phyloP scores from a whole-genome alignment of 2,888 invertebrate genomes.

The Dendrolimus pini region DNA sequence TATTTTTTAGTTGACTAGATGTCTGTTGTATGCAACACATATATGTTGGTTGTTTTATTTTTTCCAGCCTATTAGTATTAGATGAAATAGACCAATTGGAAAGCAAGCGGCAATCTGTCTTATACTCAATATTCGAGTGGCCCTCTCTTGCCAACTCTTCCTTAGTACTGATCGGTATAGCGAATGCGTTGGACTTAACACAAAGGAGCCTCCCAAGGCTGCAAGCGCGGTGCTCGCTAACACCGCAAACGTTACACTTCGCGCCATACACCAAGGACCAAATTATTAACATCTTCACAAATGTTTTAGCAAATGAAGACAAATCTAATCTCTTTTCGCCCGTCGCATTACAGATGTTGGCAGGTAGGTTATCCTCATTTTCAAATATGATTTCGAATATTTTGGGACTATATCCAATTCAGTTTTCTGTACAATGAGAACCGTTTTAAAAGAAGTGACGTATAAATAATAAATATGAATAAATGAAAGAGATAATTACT shows the following conservation, averaged over 20 bases:
- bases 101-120: slow-evolving; percentile 87
- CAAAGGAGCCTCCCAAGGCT: slow-evolving; percentile 92
- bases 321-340: slow-evolving; percentile 85
- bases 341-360: slow-evolving; percentile 92
- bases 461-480: too few relatives aligned
- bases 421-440: too few relatives aligned
- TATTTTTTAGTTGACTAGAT: too few relatives aligned
- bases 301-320: slow-evolving; percentile 83
- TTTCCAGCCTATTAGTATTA: slow-evolving; percentile 84
- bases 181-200: slow-evolving; percentile 96
- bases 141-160: slow-evolving; percentile 82
- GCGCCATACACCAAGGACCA: slow-evolving; percentile 94
- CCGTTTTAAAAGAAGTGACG: too few relatives aligned
- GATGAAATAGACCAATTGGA: slow-evolving; percentile 98
- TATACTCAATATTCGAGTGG: slow-evolving; percentile 97
- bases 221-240: slow-evolving; percentile 83
- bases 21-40: too few relatives aligned
- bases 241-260: slow-evolving; percentile 90
- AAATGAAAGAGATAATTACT: too few relatives aligned
- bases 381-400: too few relatives aligned
- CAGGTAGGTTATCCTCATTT: slow-evolving; percentile 63
- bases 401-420: too few relatives aligned
- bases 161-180: slow-evolving; percentile 91
- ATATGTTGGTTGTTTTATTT: slow-evolving; percentile 5
- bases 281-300: slow-evolving; percentile 89